A percentile compares a stretch with the other conserved stretches of the same genome.
phyloP scores from a whole-genome alignment of 2,888 invertebrate species.

The Noctua pronuba region DNA sequence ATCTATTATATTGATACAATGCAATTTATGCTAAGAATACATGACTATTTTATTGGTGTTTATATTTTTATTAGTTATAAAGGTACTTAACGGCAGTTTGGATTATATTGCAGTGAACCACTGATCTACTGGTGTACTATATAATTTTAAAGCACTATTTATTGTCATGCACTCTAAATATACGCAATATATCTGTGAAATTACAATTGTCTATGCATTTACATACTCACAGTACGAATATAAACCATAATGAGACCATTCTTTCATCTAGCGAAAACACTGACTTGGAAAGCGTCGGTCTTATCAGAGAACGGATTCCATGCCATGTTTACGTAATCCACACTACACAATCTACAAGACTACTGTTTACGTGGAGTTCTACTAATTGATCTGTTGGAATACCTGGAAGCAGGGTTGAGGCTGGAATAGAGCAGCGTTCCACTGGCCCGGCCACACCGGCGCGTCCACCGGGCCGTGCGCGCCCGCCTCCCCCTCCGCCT shows the following conservation, averaged over 20 bases:
- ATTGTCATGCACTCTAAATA: conserved; percentile 88
- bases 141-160: conserved; percentile 85
- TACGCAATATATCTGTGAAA: conserved; percentile 67
- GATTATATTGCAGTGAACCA: conserved; percentile 63
- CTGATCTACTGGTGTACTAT: conserved; percentile 70
- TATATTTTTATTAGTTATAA: conserved; percentile 41
- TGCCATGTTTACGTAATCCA: conserved; percentile 73
- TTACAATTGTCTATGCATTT: conserved; percentile 68
- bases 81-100: conserved; percentile 65
- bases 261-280: conserved; percentile 73
- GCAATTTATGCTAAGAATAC: conserved; percentile 59
- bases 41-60: conserved; percentile 49
- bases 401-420: conserved; percentile 90
- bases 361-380: conserved; percentile 78
- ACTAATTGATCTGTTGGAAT: conserved; percentile 90
- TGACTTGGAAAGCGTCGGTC: conserved; percentile 61
- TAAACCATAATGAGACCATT: conserved; percentile 81
- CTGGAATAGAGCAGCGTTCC: conserved; percentile 85
- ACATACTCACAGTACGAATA: conserved; percentile 70
- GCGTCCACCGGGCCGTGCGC: conserved; percentile 76
- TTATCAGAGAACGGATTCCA: conserved; percentile 59
- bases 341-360: conserved; percentile 76
- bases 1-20: conserved; percentile 64
- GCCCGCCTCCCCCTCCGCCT: conserved; percentile 72
- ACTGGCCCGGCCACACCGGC: conserved; percentile 85